A percentile compares a stretch with the other conserved stretches of the same genome.
These are phyloP conservation scores for Hydrozoanthus tunicans DNA, from an alignment of 64 coral and sea anemone species.

Conservation along the genomic window DNA sequence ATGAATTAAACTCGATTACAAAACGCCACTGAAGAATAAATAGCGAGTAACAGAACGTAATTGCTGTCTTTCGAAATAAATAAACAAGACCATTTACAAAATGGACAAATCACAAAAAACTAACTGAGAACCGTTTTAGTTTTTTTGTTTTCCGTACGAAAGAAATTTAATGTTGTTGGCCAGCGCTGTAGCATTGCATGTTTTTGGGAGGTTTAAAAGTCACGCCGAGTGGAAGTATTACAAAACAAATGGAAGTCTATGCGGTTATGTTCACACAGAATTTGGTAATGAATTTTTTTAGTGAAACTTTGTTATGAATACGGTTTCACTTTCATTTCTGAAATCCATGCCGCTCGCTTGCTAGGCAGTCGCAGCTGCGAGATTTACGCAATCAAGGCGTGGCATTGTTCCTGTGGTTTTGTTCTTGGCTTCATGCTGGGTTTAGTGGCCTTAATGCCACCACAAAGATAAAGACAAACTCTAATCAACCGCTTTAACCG, in stretches of 20 bases:
- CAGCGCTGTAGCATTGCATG: not conserved
- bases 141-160: not conserved
- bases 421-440: conserved; percentile 16
- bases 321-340: not conserved
- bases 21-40: no score
- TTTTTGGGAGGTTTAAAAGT: not conserved
- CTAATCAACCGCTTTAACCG: not conserved
- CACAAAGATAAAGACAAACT: not conserved
- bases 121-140: no score
- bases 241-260: not conserved
- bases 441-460: not conserved
- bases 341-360: not conserved
- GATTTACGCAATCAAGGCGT: conserved; percentile 20
- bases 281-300: not conserved
- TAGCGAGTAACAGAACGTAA: no score
- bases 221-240: not conserved
- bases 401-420: conserved; percentile 43
- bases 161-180: not conserved
- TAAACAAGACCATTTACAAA: no score
- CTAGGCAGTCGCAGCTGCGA: conserved; percentile 11
- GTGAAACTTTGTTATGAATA: not conserved
- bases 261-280: not conserved
- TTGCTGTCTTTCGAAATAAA: no score
- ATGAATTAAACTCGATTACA: no score
- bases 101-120: no score